These are phyloP conservation scores for Orientallactaga bullata DNA, from an alignment of 2,113 vertebrate genomes.

Conservation along the genomic window DNA sequence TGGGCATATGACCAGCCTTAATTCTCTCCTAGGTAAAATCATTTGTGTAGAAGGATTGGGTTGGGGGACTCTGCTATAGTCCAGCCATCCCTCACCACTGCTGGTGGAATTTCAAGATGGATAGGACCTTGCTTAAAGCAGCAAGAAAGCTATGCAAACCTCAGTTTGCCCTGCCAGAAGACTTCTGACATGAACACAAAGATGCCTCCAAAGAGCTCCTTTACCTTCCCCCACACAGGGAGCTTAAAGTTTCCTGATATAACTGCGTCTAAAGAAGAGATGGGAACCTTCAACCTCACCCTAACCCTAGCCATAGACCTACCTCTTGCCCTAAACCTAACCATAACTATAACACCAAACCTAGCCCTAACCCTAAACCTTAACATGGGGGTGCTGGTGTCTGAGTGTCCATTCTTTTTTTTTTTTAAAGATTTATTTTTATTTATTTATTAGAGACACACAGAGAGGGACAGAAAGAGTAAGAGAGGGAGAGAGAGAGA, in stretches of 20 bases:
- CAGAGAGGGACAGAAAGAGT: too few relatives aligned
- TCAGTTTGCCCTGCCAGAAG: neutral
- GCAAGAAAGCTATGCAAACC: neutral
- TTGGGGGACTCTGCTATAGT: conserved; percentile 18
- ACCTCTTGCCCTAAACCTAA: too few relatives aligned
- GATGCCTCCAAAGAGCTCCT: neutral
- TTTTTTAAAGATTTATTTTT: too few relatives aligned
- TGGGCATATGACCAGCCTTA: neutral
- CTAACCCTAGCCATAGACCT: too few relatives aligned
- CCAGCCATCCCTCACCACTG: neutral
- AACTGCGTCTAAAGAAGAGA: neutral
- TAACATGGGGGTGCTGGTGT: too few relatives aligned
- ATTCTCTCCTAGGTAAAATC: conserved; percentile 32
- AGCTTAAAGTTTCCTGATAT: conserved; percentile 43
- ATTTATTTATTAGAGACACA: too few relatives aligned
- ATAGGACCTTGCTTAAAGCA: neutral
- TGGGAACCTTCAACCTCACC: too few relatives aligned
- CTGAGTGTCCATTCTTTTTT: too few relatives aligned
- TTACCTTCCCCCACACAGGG: neutral
- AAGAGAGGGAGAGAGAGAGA: too few relatives aligned
- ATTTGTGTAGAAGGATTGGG: neutral
- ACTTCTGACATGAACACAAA: conserved; percentile 40
- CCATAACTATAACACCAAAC: too few relatives aligned
- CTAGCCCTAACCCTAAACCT: too few relatives aligned
- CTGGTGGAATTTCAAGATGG: conserved; percentile 24